Evolutionary conservation across 2,888 invertebrate species (phyloP).

Genomic region (Myopa testacea): DNA sequence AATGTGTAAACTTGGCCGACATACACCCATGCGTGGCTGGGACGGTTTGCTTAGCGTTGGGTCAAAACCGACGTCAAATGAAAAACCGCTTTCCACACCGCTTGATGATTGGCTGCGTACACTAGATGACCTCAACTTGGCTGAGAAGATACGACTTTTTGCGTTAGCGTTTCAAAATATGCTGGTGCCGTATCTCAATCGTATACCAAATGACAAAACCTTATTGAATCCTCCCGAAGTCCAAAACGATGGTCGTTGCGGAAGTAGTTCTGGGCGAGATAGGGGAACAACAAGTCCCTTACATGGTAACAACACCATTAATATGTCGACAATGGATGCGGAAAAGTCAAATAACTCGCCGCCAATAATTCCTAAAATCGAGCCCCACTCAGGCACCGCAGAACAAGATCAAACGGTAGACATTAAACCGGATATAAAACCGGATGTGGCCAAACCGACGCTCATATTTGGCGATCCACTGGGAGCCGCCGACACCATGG

Average conservation of each 20-base stretch:
- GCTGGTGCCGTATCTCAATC: slow-evolving; percentile 80
- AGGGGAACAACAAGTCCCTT: slow-evolving; percentile 41
- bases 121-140: slow-evolving; percentile 83
- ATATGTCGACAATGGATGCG: slow-evolving; percentile 10
- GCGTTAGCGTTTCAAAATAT: slow-evolving; percentile 84
- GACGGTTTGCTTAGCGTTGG: slow-evolving; percentile 91
- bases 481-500: slow-evolving; percentile 71
- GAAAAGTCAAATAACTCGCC: slow-evolving; percentile 44
- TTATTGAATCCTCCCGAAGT: slow-evolving; percentile 76
- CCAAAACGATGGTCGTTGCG: slow-evolving; percentile 13
- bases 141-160: slow-evolving; percentile 87
- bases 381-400: slow-evolving; percentile 50
- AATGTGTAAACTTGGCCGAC: slow-evolving; percentile 92
- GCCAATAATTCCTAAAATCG: slow-evolving; percentile 44
- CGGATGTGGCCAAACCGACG: slow-evolving; percentile 55
- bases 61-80: slow-evolving; percentile 61
- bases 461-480: slow-evolving; percentile 67
- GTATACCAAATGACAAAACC: slow-evolving; percentile 80
- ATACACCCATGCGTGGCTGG: slow-evolving; percentile 87
- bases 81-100: slow-evolving; percentile 68
- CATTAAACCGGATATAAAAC: slow-evolving; percentile 55
- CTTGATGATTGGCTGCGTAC: slow-evolving; percentile 92
- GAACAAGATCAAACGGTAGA: slow-evolving; percentile 45
- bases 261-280: slow-evolving; percentile 31
- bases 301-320: slow-evolving; percentile 24